phyloP scores from a whole-genome alignment of 2,888 invertebrate species.

The Aphidius colemani region DNA sequence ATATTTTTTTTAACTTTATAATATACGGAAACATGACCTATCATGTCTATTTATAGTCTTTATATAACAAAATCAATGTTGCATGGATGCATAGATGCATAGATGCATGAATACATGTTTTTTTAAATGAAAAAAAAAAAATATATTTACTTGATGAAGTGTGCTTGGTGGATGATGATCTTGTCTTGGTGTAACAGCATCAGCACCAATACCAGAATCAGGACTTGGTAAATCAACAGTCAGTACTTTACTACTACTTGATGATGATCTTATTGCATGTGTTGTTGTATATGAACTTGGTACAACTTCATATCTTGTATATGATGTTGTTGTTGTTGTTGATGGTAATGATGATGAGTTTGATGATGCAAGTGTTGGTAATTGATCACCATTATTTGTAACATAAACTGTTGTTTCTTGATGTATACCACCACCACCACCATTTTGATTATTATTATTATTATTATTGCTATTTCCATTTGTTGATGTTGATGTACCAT shows the following conservation, averaged over 20 bases:
- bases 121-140: too few species aligned
- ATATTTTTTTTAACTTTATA: background rate
- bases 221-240: conserved; percentile 94
- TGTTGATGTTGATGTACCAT: conserved; percentile 49
- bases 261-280: conserved; percentile 56
- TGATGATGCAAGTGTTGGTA: conserved; percentile 58
- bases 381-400: conserved; percentile 57
- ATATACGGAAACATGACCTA: background rate
- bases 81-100: too few species aligned
- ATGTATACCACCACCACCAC: conserved; percentile 45
- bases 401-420: conserved; percentile 65
- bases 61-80: too few species aligned
- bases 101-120: too few species aligned
- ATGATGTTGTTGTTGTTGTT: conserved; percentile 54
- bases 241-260: conserved; percentile 66
- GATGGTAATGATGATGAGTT: conserved; percentile 71
- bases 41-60: too few species aligned
- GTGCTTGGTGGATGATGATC: conserved; percentile 71
- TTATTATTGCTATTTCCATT: conserved; percentile 42
- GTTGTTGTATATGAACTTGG: conserved; percentile 57
- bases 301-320: conserved; percentile 58
- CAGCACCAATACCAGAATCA: conserved; percentile 94
- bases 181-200: conserved; percentile 80
- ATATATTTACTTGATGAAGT: conserved; percentile 83
- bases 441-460: conserved; percentile 33